Conservation (phyloP, 92 coral and sea anemone genomes). For the Paramuricea clavata region DNA sequence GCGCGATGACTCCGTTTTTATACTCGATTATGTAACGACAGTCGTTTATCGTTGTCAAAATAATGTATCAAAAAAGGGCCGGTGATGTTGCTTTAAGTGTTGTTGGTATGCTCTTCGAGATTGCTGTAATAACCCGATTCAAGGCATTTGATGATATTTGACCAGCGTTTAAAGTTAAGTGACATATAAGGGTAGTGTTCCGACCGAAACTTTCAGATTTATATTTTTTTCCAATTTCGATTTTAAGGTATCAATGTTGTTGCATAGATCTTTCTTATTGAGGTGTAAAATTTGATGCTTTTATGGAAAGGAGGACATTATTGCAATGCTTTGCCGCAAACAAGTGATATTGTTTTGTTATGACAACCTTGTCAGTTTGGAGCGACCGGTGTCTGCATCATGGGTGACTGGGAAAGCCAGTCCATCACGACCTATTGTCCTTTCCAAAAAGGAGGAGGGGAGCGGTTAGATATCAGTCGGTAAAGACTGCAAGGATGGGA, state of each 20-base stretch:
- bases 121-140: not conserved
- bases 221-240: too few species aligned
- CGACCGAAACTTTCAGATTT: too few species aligned
- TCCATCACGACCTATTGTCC: not conserved
- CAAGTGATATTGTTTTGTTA: not conserved
- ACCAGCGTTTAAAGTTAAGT: not conserved
- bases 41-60: not conserved
- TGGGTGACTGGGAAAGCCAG: not conserved
- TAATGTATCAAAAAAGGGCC: not conserved
- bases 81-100: not conserved
- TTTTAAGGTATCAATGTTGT: too few species aligned
- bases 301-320: not conserved
- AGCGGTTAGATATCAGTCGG: not conserved
- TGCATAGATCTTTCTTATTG: too few species aligned
- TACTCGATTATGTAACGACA: not conserved
- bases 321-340: not conserved
- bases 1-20: not conserved
- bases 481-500: not conserved
- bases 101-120: not conserved
- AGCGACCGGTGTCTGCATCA: not conserved
- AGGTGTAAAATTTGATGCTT: too few species aligned
- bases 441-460: not conserved
- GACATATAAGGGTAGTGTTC: not conserved
- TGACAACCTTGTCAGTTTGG: not conserved
- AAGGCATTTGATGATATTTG: conserved; percentile 6